These are phyloP conservation scores for Eilema griseolum DNA, from an alignment of 2,888 invertebrate genomes.

Conservation along the genomic window DNA sequence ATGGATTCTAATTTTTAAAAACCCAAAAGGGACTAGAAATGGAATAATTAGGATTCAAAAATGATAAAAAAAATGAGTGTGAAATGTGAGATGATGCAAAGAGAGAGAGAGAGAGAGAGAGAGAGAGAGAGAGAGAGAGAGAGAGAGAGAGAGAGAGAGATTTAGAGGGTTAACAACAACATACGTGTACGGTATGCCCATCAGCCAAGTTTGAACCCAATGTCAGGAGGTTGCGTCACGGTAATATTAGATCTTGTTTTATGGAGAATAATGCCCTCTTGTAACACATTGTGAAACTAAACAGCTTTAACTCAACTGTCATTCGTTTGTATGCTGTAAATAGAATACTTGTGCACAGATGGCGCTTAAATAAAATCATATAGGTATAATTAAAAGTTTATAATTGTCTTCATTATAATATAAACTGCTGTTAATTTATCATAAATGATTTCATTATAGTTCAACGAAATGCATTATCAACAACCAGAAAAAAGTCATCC, in stretches of 20 bases:
- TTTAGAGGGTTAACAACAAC: too few relatives aligned
- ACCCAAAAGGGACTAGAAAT: neutral
- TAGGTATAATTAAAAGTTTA: too few relatives aligned
- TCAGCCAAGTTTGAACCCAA: neutral
- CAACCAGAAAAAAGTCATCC: neutral
- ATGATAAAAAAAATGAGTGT: too few relatives aligned
- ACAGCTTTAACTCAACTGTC: neutral
- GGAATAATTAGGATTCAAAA: too few relatives aligned
- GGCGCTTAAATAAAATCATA: neutral
- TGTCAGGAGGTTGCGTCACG: neutral
- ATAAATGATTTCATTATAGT: neutral
- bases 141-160: too few relatives aligned
- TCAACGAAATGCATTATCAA: neutral
- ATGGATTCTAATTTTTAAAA: neutral
- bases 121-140: too few relatives aligned
- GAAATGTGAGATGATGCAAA: too few relatives aligned
- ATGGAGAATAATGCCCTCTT: neutral
- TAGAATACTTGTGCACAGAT: neutral
- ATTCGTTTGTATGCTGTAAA: neutral
- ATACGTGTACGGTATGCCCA: too few relatives aligned
- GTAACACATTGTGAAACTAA: neutral
- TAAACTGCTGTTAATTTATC: too few relatives aligned
- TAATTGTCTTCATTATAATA: too few relatives aligned
- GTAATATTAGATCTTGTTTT: neutral
- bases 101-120: too few relatives aligned